Conservation (phyloP, 2,797 vertebrate species). For the Hybognathus amarus region DNA sequence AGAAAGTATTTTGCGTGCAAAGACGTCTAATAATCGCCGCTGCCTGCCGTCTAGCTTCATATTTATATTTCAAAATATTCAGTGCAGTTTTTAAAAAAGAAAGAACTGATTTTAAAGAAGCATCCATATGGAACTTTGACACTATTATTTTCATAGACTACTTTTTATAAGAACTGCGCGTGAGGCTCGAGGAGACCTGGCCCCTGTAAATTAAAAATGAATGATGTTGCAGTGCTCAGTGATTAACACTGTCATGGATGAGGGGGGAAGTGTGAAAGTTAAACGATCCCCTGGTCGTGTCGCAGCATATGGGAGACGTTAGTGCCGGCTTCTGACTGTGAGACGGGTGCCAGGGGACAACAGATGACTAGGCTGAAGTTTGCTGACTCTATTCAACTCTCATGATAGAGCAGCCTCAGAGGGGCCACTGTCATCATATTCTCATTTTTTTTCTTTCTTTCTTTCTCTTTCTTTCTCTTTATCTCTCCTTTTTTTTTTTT, state of each 20-base stretch:
- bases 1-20: no score
- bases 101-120: neutral
- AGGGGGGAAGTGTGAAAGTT: slow-evolving; percentile 59
- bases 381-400: slow-evolving; percentile 57
- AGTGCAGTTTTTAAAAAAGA: neutral
- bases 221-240: slow-evolving; percentile 72
- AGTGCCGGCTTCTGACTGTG: slow-evolving; percentile 63
- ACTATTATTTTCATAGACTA: no score
- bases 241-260: slow-evolving; percentile 69
- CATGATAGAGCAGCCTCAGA: slow-evolving; percentile 43
- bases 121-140: neutral
- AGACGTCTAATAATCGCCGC: no score
- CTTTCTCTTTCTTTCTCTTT: neutral
- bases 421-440: slow-evolving; percentile 46
- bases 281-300: slow-evolving; percentile 62
- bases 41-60: no score
- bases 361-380: slow-evolving; percentile 76
- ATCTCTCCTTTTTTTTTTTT: no score
- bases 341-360: slow-evolving; percentile 77
- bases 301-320: slow-evolving; percentile 83
- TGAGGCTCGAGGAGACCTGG: neutral
- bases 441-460: neutral
- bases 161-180: neutral
- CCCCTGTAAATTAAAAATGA: slow-evolving; percentile 23
- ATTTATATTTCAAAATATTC: neutral